Conservation (phyloP, 2,797 vertebrate genomes). For the Rhinophrynus dorsalis region DNA sequence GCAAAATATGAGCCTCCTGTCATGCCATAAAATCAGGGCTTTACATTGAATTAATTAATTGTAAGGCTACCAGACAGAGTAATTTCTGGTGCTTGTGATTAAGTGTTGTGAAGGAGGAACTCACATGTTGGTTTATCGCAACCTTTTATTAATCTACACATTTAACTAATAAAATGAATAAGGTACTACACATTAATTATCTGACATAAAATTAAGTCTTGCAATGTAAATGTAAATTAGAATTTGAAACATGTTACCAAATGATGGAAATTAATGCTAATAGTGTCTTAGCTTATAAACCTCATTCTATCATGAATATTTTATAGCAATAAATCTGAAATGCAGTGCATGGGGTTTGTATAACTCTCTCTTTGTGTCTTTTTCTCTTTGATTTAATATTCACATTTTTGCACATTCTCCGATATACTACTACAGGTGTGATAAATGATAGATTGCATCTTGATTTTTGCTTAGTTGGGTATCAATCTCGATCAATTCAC, state of each 20-base stretch:
- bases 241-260: slow-evolving; percentile 7
- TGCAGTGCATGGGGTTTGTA: neutral
- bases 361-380: neutral
- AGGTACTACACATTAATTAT: slow-evolving; percentile 3
- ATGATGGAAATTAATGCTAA: slow-evolving; percentile 19
- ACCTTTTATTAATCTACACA: slow-evolving; percentile 29
- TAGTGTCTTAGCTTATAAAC: slow-evolving; percentile 3
- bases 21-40: too few species aligned
- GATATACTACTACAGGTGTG: neutral
- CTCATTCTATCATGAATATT: neutral
- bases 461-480: too few species aligned
- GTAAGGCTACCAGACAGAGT: too few species aligned
- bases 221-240: slow-evolving; percentile 35
- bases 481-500: too few species aligned
- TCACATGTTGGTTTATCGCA: slow-evolving; percentile 6
- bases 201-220: slow-evolving; percentile 1
- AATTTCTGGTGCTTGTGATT: too few species aligned
- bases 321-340: slow-evolving; percentile 3
- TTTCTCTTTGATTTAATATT: too few species aligned
- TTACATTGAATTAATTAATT: too few species aligned
- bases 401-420: too few species aligned
- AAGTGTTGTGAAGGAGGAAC: too few species aligned
- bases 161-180: slow-evolving; percentile 17
- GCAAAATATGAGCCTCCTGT: too few species aligned
- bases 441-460: too few species aligned